Evolutionary conservation across 2,113 vertebrate species (phyloP).

Genomic region (Labrus mixtus): DNA sequence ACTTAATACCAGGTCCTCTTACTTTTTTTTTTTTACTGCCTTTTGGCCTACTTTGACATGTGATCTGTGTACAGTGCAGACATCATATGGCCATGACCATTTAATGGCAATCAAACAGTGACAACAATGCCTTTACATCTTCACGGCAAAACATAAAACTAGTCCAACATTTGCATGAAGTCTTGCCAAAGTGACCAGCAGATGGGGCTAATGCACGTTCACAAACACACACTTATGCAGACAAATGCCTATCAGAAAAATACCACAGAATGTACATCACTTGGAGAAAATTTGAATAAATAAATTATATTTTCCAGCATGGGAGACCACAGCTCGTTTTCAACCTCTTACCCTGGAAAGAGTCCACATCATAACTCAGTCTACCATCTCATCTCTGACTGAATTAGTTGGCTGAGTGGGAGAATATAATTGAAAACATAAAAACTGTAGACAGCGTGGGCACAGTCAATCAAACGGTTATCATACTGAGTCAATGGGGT

Average conservation of each 20-base stretch:
- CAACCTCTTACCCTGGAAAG: background rate
- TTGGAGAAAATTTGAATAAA: background rate
- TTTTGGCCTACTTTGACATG: background rate
- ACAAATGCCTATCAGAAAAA: background rate
- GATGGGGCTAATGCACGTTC: constrained; percentile 56
- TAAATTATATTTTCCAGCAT: background rate
- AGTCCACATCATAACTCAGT: constrained; percentile 19
- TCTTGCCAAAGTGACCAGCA: constrained; percentile 67
- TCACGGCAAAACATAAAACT: background rate
- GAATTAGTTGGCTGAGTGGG: constrained; percentile 10
- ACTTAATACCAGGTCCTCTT: no score
- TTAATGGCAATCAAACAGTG: no score
- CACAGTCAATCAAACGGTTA: constrained; percentile 18
- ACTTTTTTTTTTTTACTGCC: background rate
- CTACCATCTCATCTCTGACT: constrained; percentile 2
- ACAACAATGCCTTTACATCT: background rate
- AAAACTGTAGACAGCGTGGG: constrained; percentile 37
- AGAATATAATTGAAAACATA: constrained; percentile 17
- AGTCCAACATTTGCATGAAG: constrained; percentile 8
- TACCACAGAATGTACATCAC: background rate
- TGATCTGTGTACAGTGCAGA: background rate
- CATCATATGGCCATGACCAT: no score
- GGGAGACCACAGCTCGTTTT: no score
- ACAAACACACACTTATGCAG: constrained; percentile 1
- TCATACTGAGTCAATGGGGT: constrained; percentile 44